Evolutionary conservation across 2,113 vertebrate species (phyloP).

Genomic region (Catharus bicknelli): DNA sequence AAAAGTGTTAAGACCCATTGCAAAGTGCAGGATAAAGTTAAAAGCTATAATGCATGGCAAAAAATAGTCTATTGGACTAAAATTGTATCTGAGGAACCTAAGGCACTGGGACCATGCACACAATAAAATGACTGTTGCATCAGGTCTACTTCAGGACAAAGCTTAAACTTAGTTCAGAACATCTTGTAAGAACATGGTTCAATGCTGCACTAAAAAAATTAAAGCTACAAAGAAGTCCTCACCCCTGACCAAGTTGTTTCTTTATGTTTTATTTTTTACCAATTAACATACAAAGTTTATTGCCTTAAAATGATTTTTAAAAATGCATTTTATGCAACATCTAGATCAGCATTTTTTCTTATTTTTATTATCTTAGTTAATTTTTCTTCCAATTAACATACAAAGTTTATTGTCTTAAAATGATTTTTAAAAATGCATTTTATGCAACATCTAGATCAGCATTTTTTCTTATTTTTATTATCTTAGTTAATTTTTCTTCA

Average conservation of each 20-base stretch:
- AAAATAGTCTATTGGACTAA: background rate
- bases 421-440: background rate
- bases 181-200: background rate
- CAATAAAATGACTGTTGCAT: background rate
- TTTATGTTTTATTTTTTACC: background rate
- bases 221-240: background rate
- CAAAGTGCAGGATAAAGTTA: background rate
- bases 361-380: background rate
- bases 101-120: background rate
- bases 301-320: background rate
- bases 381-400: too few relatives aligned
- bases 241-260: background rate
- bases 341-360: background rate
- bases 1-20: background rate
- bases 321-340: background rate
- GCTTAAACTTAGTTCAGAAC: background rate
- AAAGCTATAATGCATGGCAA: background rate
- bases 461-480: background rate
- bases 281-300: background rate
- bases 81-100: background rate
- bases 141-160: background rate
- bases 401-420: background rate
- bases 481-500: background rate
- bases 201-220: background rate
- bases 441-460: background rate